Conservation (phyloP, 2,888 invertebrate genomes). For the Hyposoter dolosus region DNA sequence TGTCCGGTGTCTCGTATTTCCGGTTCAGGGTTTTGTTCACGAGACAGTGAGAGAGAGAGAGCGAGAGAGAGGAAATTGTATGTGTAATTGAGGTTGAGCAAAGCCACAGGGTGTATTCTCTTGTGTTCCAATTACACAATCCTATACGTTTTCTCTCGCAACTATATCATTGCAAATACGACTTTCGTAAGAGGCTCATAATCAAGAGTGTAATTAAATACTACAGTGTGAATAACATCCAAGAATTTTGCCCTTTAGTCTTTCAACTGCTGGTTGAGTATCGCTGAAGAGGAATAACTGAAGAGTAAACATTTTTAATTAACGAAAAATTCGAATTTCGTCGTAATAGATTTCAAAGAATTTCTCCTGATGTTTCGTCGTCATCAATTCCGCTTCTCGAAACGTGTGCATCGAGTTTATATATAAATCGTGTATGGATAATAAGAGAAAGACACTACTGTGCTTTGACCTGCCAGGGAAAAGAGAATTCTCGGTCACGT, state of each 20-base stretch:
- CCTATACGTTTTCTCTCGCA: constrained; percentile 63
- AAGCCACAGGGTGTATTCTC: constrained; percentile 33
- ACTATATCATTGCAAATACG: constrained; percentile 64
- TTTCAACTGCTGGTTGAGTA: neutral
- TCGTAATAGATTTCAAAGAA: neutral
- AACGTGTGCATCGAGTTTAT: neutral
- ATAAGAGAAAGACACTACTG: neutral
- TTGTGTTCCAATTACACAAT: constrained; percentile 76
- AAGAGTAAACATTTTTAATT: neutral
- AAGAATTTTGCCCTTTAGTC: neutral
- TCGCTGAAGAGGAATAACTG: neutral
- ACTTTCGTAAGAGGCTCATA: constrained; percentile 68
- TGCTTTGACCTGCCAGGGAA: constrained; percentile 31
- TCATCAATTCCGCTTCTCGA: neutral
- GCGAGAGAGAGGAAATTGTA: constrained; percentile 2
- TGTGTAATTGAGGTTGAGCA: constrained; percentile 29
- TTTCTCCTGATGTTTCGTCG: neutral
- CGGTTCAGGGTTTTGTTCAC: neutral
- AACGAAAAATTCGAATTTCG: neutral
- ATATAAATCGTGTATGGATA: neutral
- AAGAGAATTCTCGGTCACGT: constrained; percentile 51
- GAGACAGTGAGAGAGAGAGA: neutral
- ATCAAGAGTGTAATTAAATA: constrained; percentile 75
- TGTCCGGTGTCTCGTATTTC: constrained; percentile 48
- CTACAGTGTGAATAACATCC: constrained; percentile 36